Evolutionary conservation across 2,888 invertebrate species (phyloP).

Genomic region (Mycalesis mineus): DNA sequence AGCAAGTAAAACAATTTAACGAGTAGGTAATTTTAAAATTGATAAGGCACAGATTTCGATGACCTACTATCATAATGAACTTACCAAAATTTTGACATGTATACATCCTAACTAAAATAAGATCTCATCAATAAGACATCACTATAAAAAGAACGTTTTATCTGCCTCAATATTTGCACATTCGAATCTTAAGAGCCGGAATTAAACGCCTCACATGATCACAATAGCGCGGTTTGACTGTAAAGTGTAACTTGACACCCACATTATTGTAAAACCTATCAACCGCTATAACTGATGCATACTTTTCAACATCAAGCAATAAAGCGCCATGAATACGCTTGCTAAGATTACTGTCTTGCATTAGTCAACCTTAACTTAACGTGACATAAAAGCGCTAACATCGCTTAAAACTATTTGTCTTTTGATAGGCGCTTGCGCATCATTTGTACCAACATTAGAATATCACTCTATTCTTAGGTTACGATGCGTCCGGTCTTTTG

Average conservation of each 20-base stretch:
- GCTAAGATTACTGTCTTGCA: no score
- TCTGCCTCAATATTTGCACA: conserved; percentile 24
- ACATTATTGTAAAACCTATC: conserved; percentile 30
- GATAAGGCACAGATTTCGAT: no score
- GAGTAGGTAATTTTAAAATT: no score
- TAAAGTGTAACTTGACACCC: conserved; percentile 66
- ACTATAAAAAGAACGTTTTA: conserved; percentile 10
- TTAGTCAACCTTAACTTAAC: no score
- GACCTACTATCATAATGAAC: no score
- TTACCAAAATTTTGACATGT: no score
- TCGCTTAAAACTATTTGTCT: not conserved
- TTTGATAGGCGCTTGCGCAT: not conserved
- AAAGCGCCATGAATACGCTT: no score
- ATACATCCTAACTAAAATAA: conserved; percentile 6
- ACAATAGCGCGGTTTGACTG: conserved; percentile 63
- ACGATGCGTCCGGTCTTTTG: conserved; percentile 44
- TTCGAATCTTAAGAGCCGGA: conserved; percentile 46
- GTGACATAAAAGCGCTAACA: not conserved
- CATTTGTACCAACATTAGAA: not conserved
- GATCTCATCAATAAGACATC: conserved; percentile 5
- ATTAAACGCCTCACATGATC: conserved; percentile 47
- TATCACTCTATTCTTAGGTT: conserved; percentile 6
- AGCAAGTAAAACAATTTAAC: no score
- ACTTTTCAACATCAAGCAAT: conserved; percentile 4
- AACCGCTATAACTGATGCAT: not conserved